These are phyloP conservation scores for Mobula hypostoma DNA, from an alignment of 2,113 vertebrate species.

Conservation along the genomic window DNA sequence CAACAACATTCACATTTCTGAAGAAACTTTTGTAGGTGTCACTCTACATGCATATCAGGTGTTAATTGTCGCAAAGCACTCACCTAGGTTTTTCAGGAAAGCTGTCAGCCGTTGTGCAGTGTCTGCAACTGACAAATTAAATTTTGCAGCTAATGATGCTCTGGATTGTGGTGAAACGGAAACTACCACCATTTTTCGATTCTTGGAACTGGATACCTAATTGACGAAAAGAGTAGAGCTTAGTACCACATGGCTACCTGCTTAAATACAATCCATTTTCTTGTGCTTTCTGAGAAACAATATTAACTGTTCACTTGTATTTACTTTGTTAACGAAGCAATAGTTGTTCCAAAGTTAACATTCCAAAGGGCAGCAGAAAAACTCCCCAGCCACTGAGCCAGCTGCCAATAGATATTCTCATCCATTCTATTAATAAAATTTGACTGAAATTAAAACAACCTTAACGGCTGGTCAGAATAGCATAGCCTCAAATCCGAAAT, in stretches of 20 bases:
- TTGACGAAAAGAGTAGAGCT: background rate
- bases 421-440: too few species aligned
- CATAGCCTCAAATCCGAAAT: background rate
- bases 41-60: too few species aligned
- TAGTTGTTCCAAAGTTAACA: background rate
- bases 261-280: background rate
- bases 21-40: too few species aligned
- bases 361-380: background rate
- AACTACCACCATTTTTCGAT: slow-evolving; percentile 74
- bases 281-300: background rate
- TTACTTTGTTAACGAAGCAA: background rate
- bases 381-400: too few species aligned
- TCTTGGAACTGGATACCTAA: background rate
- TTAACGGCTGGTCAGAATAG: background rate
- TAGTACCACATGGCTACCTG: background rate
- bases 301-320: background rate
- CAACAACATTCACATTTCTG: too few species aligned
- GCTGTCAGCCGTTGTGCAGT: slow-evolving; percentile 68
- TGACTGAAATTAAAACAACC: background rate
- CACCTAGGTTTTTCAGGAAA: slow-evolving; percentile 80
- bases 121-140: slow-evolving; percentile 64
- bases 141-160: slow-evolving; percentile 77
- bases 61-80: slow-evolving; percentile 42
- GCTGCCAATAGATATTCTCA: too few species aligned
- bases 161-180: slow-evolving; percentile 86